These are phyloP conservation scores for Apamea anceps DNA, from an alignment of 2,888 invertebrate genomes.

Conservation along the genomic window DNA sequence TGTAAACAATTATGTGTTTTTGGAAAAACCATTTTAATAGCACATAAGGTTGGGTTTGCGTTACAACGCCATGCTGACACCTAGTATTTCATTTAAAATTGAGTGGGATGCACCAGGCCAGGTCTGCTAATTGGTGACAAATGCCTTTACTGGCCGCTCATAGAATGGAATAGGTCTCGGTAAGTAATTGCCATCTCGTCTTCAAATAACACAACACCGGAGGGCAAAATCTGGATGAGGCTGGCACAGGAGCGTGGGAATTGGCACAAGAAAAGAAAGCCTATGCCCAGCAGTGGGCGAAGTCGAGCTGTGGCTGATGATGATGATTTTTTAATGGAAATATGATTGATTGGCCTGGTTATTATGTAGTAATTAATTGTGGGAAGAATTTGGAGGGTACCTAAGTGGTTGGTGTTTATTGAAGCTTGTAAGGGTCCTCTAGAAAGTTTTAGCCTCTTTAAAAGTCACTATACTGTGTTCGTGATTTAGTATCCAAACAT, in stretches of 20 bases:
- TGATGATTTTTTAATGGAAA: too few species aligned
- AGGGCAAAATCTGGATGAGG: too few species aligned
- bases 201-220: too few species aligned
- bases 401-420: neutral
- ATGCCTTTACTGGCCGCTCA: conserved; percentile 24
- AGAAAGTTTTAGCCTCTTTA: neutral
- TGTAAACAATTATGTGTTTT: neutral
- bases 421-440: neutral
- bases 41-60: neutral
- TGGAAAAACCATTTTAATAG: neutral
- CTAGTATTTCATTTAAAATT: conserved; percentile 29
- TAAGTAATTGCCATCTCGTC: conserved; percentile 25
- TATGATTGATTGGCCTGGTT: neutral
- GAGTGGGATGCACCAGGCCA: neutral
- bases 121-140: conserved; percentile 46
- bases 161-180: conserved; percentile 6
- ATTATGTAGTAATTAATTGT: neutral
- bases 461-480: neutral
- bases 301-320: too few species aligned
- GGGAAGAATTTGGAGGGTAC: neutral
- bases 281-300: too few species aligned
- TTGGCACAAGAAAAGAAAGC: too few species aligned
- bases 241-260: too few species aligned
- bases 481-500: neutral
- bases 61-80: neutral